Conservation (phyloP, 92 coral and sea anemone genomes). For the Diadumene lineata region DNA sequence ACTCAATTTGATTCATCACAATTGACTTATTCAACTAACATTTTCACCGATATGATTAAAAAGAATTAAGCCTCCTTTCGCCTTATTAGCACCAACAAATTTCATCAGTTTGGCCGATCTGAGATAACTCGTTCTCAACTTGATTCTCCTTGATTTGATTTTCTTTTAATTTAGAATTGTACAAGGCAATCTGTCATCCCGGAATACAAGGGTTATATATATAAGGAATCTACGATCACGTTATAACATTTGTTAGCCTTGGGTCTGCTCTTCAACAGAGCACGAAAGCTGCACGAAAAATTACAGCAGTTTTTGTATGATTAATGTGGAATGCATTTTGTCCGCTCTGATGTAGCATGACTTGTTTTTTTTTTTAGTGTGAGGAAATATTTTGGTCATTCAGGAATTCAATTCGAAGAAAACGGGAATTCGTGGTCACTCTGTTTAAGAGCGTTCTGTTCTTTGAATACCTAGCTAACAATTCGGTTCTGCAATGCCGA, state of each 20-base stretch:
- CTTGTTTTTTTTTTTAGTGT: no score
- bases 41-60: constrained; percentile 24
- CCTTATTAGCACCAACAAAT: constrained; percentile 11
- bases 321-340: not conserved
- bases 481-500: no score
- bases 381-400: no score
- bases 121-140: constrained; percentile 30
- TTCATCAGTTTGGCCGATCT: constrained; percentile 34
- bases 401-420: no score
- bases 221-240: not conserved
- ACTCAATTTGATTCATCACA: constrained; percentile 31
- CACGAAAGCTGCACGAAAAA: no score
- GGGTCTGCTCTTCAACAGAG: not conserved
- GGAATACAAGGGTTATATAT: constrained; percentile 22
- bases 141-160: constrained; percentile 26
- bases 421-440: no score
- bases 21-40: constrained; percentile 17
- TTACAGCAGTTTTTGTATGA: not conserved
- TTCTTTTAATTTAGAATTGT: constrained; percentile 32
- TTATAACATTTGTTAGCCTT: not conserved
- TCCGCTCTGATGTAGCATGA: not conserved
- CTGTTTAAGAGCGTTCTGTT: no score
- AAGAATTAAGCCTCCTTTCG: constrained; percentile 2
- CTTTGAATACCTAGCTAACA: no score
- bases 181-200: constrained; percentile 31